These are phyloP conservation scores for Drosophila prosaltans DNA, from an alignment of 1,140 invertebrate species.

Conservation along the genomic window DNA sequence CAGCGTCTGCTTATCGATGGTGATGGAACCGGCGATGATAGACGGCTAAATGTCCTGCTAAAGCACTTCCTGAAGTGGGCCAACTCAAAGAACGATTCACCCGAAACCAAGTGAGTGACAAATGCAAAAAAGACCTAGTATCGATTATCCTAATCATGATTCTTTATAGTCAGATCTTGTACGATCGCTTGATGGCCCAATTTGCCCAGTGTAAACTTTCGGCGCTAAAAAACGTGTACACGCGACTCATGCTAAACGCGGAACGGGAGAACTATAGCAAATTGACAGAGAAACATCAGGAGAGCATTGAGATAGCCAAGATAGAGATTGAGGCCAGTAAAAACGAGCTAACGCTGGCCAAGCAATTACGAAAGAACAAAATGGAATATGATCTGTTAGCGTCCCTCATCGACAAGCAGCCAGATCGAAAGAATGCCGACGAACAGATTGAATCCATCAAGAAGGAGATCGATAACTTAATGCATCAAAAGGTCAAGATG, in stretches of 20 bases:
- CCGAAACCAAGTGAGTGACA: conserved; percentile 87
- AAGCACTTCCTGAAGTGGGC: conserved; percentile 96
- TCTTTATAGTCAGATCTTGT: conserved; percentile 85
- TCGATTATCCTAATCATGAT: conserved; percentile 2
- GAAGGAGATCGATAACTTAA: conserved; percentile 87
- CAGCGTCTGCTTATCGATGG: conserved; percentile 95
- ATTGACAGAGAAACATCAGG: conserved; percentile 90
- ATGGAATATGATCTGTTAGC: conserved; percentile 97
- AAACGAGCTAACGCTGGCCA: conserved; percentile 90
- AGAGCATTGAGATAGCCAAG: conserved; percentile 90
- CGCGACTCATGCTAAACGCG: conserved; percentile 91
- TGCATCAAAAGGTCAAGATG: conserved; percentile 88
- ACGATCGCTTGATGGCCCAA: conserved; percentile 92
- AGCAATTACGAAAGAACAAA: conserved; percentile 93
- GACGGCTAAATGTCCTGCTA: conserved; percentile 92
- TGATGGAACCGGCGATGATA: conserved; percentile 97
- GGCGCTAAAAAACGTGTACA: conserved; percentile 91
- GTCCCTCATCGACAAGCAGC: conserved; percentile 94
- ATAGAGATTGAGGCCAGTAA: conserved; percentile 90
- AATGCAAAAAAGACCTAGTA: not conserved
- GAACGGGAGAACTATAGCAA: conserved; percentile 94
- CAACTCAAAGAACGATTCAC: conserved; percentile 87
- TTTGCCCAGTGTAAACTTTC: conserved; percentile 94
- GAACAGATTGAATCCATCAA: conserved; percentile 89
- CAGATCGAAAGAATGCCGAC: conserved; percentile 93